Evolutionary conservation across 2,888 invertebrate species (phyloP).

Genomic region (Andrena trimmerana): DNA sequence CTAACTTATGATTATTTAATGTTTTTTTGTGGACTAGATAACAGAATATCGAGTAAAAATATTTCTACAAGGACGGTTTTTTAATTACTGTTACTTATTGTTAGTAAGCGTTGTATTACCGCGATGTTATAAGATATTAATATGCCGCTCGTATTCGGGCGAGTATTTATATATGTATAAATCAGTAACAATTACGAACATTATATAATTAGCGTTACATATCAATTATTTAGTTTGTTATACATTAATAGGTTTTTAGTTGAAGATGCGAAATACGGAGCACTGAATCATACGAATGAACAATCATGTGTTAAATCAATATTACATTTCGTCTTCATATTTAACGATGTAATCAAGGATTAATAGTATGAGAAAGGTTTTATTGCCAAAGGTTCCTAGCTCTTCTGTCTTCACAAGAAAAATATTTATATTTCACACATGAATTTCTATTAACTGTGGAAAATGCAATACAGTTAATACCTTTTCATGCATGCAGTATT

Average conservation of each 20-base stretch:
- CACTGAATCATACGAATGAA: not conserved
- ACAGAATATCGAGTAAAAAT: not conserved
- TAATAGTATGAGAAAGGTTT: constrained; percentile 2
- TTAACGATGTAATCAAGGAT: not conserved
- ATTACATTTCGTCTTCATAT: not conserved
- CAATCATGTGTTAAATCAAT: not conserved
- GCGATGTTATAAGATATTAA: not conserved
- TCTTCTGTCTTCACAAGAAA: not conserved
- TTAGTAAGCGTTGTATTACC: constrained; percentile 10
- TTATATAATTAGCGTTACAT: constrained; percentile 8
- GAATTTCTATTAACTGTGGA: constrained; percentile 7
- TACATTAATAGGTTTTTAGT: not conserved
- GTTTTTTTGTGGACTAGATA: constrained; percentile 12
- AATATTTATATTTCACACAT: constrained; percentile 14
- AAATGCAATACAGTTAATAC: constrained; percentile 14
- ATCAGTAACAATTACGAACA: constrained; percentile 12
- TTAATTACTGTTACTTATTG: constrained; percentile 17
- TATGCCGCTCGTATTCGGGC: constrained; percentile 11
- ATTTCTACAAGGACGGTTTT: constrained; percentile 11
- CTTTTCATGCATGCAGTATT: constrained; percentile 32
- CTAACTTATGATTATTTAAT: constrained; percentile 9
- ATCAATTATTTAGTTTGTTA: constrained; percentile 21
- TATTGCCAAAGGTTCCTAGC: constrained; percentile 23
- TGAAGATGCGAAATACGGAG: not conserved
- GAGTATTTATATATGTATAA: constrained; percentile 24